Conservation (phyloP, 2,888 invertebrate species). For the Cheilosia variabilis region DNA sequence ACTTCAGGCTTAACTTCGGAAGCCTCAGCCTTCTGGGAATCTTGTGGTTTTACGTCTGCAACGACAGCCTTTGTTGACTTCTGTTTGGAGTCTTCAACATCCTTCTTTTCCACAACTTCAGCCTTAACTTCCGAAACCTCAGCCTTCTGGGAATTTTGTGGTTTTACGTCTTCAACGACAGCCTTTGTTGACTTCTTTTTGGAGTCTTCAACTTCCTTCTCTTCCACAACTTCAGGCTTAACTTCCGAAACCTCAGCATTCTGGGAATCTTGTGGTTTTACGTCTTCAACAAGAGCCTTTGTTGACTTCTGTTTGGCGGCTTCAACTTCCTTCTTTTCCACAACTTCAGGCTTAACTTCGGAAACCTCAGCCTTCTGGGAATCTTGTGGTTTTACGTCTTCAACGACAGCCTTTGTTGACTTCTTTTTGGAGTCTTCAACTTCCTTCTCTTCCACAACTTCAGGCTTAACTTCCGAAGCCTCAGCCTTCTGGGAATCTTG, state of each 20-base stretch:
- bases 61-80: conserved; percentile 25
- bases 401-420: conserved; percentile 29
- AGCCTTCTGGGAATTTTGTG: conserved; percentile 22
- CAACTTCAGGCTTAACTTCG: conserved; percentile 49
- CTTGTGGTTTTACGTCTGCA: not conserved
- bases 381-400: not conserved
- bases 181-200: conserved; percentile 36
- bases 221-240: conserved; percentile 32
- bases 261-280: conserved; percentile 5
- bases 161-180: not conserved
- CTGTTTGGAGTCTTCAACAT: conserved; percentile 12
- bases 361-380: conserved; percentile 33
- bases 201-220: conserved; percentile 18
- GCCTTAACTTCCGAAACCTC: conserved; percentile 36
- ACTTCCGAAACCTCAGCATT: conserved; percentile 46
- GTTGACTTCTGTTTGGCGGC: conserved; percentile 12
- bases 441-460: conserved; percentile 32
- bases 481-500: conserved; percentile 29
- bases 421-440: conserved; percentile 15
- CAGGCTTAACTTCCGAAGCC: conserved; percentile 27
- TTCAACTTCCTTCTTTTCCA: conserved; percentile 15
- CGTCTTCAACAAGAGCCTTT: conserved; percentile 26
- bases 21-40: conserved; percentile 22
- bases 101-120: conserved; percentile 39
- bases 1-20: conserved; percentile 38